Conservation (phyloP, 2,888 invertebrate genomes). For the Ischnura elegans region DNA sequence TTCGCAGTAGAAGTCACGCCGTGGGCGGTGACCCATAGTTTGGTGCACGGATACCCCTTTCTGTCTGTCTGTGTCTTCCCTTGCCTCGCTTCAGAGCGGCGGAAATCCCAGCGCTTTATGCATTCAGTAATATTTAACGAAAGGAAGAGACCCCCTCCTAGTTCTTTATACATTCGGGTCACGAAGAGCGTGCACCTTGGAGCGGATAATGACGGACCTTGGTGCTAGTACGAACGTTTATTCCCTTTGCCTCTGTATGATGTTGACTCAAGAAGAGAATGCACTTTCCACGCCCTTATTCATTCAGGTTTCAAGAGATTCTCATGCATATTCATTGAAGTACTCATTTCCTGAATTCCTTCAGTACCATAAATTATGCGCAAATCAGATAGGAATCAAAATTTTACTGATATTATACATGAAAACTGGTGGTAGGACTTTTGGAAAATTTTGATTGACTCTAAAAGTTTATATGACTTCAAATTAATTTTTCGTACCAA, state of each 20-base stretch:
- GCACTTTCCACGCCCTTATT: neutral
- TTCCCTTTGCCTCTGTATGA: neutral
- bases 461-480: too few species aligned
- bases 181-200: neutral
- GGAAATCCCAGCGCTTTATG: neutral
- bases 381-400: too few species aligned
- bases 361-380: too few species aligned
- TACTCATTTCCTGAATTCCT: too few species aligned
- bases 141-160: neutral
- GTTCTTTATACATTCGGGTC: neutral
- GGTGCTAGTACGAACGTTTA: neutral
- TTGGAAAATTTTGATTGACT: too few species aligned
- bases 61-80: neutral
- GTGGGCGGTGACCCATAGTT: slow-evolving; percentile 6
- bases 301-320: too few species aligned
- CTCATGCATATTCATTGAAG: too few species aligned
- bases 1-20: neutral
- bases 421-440: too few species aligned
- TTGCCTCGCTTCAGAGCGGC: neutral
- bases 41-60: neutral
- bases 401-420: too few species aligned
- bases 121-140: neutral
- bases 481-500: too few species aligned
- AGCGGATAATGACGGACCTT: neutral
- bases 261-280: neutral